Evolutionary conservation across 2,888 invertebrate species (phyloP), one percentile per base, ranked within the genome.

Genomic region (Tipula unca): DNA sequence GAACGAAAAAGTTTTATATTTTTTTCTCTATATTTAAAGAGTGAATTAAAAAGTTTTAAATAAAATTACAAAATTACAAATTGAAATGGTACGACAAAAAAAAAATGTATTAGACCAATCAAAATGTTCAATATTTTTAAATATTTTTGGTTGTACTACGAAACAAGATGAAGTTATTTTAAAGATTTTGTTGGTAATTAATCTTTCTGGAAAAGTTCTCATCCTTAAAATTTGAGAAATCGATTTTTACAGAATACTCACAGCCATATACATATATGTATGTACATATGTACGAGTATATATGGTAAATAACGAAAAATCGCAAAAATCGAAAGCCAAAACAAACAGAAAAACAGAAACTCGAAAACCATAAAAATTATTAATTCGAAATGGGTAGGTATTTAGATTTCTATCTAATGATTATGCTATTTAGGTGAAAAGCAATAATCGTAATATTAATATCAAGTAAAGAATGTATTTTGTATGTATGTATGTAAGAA

Each of bases 341-440:
- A 69, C 10, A 25, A 69, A 69, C 48, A 48, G n/a, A n/a, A 17
- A 48, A 48, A 48, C 17, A 17, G 3, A n/a, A 14, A 42, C n/a
- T n/a, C n/a, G 4, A 17, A 48, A 48, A 5, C 48, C 17, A 17
- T 48, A 48, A 17, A 17, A 5, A 48, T 48, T 48, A 48, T 17
- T 48, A 48, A 6, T 69, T 25, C 20, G 69, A 69, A 48, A 25
- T 69, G 69, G 69, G 69, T 69, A 69, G 48, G 48, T 48, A 48
- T 48, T 48, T 48, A 48, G 69, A 69, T 69, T 69, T 25, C 3
- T 69, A 69, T 69, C 69, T 69, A 69, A 69, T 69, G 69, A 69
- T 69, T 69, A 69, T 69, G 69, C 69, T 25, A 69, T 69, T 69
- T 69, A 69, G 69, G 69, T 69, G 69, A 69, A 69, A 69, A 69